Evolutionary conservation across 37 sponge, comb jelly and placozoan species (phyloP).

Genomic region (Petrosia ficiformis): DNA sequence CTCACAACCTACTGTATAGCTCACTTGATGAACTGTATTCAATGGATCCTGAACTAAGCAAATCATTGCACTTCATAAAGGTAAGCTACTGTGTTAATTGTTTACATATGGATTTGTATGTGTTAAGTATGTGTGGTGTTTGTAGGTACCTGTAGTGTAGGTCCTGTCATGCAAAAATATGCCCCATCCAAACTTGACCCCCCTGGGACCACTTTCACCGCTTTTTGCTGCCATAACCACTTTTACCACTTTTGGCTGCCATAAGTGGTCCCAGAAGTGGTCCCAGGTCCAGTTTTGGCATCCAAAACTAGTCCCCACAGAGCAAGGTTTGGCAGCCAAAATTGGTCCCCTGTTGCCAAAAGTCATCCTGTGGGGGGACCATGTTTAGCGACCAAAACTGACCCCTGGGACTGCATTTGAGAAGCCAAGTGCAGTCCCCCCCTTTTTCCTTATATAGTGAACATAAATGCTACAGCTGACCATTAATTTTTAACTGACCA

Average conservation of each 20-base stretch:
- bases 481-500: no score
- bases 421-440: no score
- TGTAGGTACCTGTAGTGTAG: no score
- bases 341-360: background rate
- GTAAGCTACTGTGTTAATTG: slow-evolving; percentile 40
- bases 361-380: background rate
- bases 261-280: background rate
- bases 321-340: no score
- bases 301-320: no score
- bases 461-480: no score
- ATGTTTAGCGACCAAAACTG: background rate
- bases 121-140: background rate
- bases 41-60: slow-evolving; percentile 87
- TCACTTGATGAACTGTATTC: slow-evolving; percentile 90
- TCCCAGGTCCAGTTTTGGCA: no score
- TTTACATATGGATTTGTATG: background rate
- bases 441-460: no score
- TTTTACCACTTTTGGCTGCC: background rate
- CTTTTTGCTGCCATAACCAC: no score
- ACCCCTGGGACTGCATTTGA: background rate
- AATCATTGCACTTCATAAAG: slow-evolving; percentile 86
- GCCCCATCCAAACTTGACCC: background rate
- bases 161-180: background rate
- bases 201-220: background rate
- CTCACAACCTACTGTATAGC: slow-evolving; percentile 72